Percentiles rank a stretch among this genome's conserved stretches.
Evolutionary conservation across 1,140 invertebrate species (phyloP).

Genomic region (Drosophila kikkawai): DNA sequence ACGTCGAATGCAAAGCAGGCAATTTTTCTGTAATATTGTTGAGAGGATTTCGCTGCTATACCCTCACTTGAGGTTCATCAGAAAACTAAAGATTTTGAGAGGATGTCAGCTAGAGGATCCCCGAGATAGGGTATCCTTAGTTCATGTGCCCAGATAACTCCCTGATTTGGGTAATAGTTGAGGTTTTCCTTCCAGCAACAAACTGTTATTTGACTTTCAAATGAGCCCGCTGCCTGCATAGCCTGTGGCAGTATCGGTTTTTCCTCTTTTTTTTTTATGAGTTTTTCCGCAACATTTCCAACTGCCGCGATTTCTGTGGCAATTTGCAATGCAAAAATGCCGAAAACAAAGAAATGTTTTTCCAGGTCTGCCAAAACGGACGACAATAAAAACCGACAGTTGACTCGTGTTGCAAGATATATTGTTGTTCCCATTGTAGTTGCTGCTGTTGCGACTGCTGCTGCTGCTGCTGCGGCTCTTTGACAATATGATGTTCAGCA

Average conservation of each 20-base stretch:
- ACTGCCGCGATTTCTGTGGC: conserved; percentile 77
- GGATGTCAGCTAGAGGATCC: conserved; percentile 1
- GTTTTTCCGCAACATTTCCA: conserved; percentile 81
- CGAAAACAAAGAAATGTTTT: conserved; percentile 81
- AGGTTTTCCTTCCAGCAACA: conserved; percentile 43
- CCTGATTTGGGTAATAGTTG: conserved; percentile 69
- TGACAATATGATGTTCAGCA: conserved; percentile 29
- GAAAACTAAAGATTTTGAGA: neutral
- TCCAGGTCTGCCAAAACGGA: conserved; percentile 54
- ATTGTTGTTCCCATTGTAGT: conserved; percentile 66
- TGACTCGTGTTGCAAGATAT: conserved; percentile 84
- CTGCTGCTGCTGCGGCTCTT: conserved; percentile 22
- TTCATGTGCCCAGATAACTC: conserved; percentile 15
- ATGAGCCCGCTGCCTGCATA: conserved; percentile 57
- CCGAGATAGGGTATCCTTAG: conserved; percentile 38
- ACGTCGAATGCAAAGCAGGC: conserved; percentile 74
- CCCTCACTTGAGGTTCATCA: conserved; percentile 15
- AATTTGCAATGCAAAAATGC: conserved; percentile 83
- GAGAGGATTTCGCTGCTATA: conserved; percentile 26
- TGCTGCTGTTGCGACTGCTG: conserved; percentile 10
- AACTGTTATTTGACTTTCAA: conserved; percentile 80
- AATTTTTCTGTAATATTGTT: conserved; percentile 54
- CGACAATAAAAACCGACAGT: conserved; percentile 83
- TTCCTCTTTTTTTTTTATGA: conserved; percentile 61
- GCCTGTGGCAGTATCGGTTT: conserved; percentile 50